Base-by-base conservation (phyloP, 2,113 vertebrate genomes). In the Takifugu bimaculatus region DNA sequence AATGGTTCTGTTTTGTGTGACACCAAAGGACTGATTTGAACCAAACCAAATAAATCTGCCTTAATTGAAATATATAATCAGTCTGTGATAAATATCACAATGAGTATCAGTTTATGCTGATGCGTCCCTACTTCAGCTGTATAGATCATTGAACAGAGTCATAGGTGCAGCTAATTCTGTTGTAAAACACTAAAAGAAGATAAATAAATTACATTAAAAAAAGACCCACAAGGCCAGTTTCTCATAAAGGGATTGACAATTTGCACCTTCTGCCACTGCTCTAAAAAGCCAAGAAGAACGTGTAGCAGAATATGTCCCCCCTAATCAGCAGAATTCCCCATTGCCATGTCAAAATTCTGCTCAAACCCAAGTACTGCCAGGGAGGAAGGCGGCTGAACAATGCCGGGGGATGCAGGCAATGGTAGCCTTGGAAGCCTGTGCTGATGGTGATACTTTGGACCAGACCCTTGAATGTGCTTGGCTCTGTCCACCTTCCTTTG, bases 271-370 rank as follows among this genome's bases (percentile, higher is more conserved):
- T 78, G 68, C 69, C 68, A 72, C 63, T 9, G 44, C 67, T 58
- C 45, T 15, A 69, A 84, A 84, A 70, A 55, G 78, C 83, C 85
- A 88, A 78, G 74, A 88, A 83, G 73, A 59, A 80, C 87, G 74
- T 80, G 78, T 80, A 85, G 77, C 78, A 86, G 26, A 87, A 89
- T 85, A 86, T 77, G 86, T 84, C 75, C 72, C 59, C 73, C 89
- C 88, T 90, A 88, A 89, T 89, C 82, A 81, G 61, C 60, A 75
- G 78, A 85, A 88, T 87, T 88, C 88, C 87, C 80, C 28, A 70
- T 74, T 83, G 84, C 78, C 80, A 80, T 88, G 87, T 88, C 71
- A 85, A 89, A 89, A 91, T 89, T 87, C 82, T 83, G 86, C 85
- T 87, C 70, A 79, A 80, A 84, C 48, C 47, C 68, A 76, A 85